A percentile compares a stretch with the other conserved stretches of the same genome.
phyloP scores from a whole-genome alignment of 2,888 invertebrate species.

The Drosophila pegasa region DNA sequence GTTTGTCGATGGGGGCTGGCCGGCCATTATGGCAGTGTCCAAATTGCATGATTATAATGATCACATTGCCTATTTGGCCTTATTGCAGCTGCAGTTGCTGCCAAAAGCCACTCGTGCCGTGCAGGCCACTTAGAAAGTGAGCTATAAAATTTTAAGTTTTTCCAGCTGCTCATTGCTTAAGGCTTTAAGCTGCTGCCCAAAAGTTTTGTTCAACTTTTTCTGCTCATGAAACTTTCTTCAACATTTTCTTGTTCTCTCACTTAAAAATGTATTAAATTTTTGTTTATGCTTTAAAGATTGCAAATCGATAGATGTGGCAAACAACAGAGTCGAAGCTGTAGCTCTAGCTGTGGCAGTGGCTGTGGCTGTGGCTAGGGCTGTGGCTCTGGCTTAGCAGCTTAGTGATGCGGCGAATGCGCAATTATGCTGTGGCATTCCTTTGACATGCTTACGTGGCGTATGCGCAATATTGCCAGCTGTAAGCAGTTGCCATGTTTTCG shows the following conservation, averaged over 20 bases:
- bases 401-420: slow-evolving; percentile 68
- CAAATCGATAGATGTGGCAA: slow-evolving; percentile 56
- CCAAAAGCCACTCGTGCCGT: slow-evolving; percentile 32
- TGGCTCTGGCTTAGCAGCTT: slow-evolving; percentile 43
- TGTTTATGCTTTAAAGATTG: slow-evolving; percentile 13
- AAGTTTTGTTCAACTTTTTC: not conserved
- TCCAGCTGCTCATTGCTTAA: not conserved
- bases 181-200: not conserved
- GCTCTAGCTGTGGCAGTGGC: slow-evolving; percentile 29
- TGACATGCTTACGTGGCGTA: slow-evolving; percentile 57
- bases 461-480: slow-evolving; percentile 58
- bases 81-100: slow-evolving; percentile 42
- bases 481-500: slow-evolving; percentile 21
- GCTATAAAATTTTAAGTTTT: slow-evolving; percentile 2
- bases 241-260: not conserved
- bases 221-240: not conserved
- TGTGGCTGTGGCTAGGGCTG: slow-evolving; percentile 26
- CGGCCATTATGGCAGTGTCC: slow-evolving; percentile 28
- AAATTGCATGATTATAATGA: slow-evolving; percentile 69
- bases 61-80: slow-evolving; percentile 41
- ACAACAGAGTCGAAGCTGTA: slow-evolving; percentile 21
- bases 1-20: slow-evolving; percentile 21
- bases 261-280: not conserved
- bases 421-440: slow-evolving; percentile 56
- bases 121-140: not conserved